Conservation (phyloP, 2,888 invertebrate genomes). For the Campoplex nolae region DNA sequence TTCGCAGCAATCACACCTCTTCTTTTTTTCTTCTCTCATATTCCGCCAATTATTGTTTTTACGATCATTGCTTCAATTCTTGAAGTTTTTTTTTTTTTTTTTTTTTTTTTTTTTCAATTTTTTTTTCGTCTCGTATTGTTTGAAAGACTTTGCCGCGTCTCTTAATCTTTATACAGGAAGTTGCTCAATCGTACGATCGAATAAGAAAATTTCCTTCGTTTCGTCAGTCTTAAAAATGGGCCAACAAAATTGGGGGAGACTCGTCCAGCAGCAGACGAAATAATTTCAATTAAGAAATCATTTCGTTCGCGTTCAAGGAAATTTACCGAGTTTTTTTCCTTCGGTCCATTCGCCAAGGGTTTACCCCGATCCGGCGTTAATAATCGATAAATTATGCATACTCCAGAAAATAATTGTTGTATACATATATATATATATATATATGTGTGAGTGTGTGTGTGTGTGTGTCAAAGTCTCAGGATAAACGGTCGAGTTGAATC, state of each 20-base stretch:
- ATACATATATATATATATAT: no score
- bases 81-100: no score
- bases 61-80: neutral
- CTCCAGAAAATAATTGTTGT: neutral
- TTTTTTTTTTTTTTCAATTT: neutral
- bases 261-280: neutral
- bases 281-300: neutral
- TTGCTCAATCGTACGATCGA: neutral
- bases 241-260: neutral
- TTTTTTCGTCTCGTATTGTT: neutral
- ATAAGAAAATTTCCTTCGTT: neutral
- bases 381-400: slow-evolving; percentile 16
- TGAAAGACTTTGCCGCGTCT: neutral
- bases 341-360: neutral
- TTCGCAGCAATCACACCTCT: neutral
- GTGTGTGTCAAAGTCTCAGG: slow-evolving; percentile 21
- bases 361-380: neutral
- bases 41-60: neutral
- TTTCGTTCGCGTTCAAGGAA: neutral
- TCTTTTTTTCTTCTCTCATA: neutral
- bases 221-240: neutral
- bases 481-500: slow-evolving; percentile 43
- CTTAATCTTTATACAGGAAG: neutral
- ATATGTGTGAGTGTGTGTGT: neutral
- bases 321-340: neutral